A percentile compares a stretch with the other conserved stretches of the same genome.
phyloP scores from a whole-genome alignment of 2,888 invertebrate genomes.

The Agrotis clavis region DNA sequence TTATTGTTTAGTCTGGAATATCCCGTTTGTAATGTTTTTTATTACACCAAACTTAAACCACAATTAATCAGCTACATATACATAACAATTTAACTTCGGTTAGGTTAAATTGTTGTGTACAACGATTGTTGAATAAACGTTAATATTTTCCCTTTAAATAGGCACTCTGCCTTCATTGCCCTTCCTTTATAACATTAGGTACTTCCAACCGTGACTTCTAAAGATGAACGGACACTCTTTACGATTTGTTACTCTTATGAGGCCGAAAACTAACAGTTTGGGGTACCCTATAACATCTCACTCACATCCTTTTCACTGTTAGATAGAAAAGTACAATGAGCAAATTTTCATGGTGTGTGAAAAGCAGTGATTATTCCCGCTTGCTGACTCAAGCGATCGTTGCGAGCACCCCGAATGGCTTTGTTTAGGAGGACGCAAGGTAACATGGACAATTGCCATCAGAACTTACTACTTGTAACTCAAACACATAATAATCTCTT shows the following conservation, averaged over 20 bases:
- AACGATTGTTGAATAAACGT: too few species aligned
- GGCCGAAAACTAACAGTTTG: not conserved
- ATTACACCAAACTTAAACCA: not conserved
- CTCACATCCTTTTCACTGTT: constrained; percentile 5
- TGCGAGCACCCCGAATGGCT: too few species aligned
- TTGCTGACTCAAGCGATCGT: too few species aligned
- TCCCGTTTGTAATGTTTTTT: too few species aligned
- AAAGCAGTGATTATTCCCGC: too few species aligned
- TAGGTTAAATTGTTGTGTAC: too few species aligned
- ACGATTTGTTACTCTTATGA: not conserved
- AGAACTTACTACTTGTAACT: not conserved
- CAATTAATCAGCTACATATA: not conserved
- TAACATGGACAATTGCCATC: not conserved
- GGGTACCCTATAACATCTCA: constrained; percentile 24
- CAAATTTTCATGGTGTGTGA: too few species aligned
- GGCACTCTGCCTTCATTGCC: too few species aligned
- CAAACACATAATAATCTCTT: not conserved
- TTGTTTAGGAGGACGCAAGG: too few species aligned
- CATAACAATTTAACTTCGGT: not conserved
- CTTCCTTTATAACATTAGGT: not conserved
- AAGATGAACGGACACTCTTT: constrained; percentile 16
- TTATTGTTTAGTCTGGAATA: too few species aligned
- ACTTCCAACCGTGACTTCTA: constrained; percentile 28
- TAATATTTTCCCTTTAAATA: not conserved
- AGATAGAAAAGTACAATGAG: too few species aligned